Conservation (phyloP, 2,888 invertebrate species). For the Eilema griseolum region DNA sequence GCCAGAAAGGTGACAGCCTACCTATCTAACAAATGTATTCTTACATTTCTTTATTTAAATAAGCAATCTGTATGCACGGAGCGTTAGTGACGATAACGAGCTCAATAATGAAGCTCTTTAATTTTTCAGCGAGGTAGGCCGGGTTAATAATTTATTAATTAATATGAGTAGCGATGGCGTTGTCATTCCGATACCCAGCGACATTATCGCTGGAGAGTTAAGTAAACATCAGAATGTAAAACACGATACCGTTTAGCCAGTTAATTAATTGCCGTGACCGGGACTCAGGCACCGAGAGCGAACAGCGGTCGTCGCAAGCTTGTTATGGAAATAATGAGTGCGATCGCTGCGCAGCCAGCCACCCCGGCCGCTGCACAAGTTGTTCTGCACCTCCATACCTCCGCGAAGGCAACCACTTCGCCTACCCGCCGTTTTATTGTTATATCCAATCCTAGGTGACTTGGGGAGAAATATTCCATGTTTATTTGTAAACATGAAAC, state of each 20-base stretch:
- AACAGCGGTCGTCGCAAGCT: conserved; percentile 73
- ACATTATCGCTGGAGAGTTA: conserved; percentile 84
- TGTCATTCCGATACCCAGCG: conserved; percentile 76
- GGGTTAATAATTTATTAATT: conserved; percentile 82
- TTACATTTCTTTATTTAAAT: conserved; percentile 73
- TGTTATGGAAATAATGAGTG: conserved; percentile 84
- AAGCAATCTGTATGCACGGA: conserved; percentile 80
- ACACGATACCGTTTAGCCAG: conserved; percentile 85
- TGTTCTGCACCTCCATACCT: conserved; percentile 48
- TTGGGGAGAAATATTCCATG: conserved; percentile 41
- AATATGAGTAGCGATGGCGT: conserved; percentile 74
- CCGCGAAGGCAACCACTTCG: conserved; percentile 32
- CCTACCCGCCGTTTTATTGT: conserved; percentile 69
- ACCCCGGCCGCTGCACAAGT: conserved; percentile 70
- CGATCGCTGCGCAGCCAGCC: conserved; percentile 60
- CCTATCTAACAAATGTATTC: conserved; percentile 57
- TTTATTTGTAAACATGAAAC: conserved; percentile 19
- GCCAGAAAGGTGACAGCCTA: conserved; percentile 38
- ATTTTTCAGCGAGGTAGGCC: conserved; percentile 80
- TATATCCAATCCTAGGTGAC: conserved; percentile 64
- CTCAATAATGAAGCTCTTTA: conserved; percentile 80
- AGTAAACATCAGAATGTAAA: conserved; percentile 85
- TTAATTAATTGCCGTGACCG: conserved; percentile 84
- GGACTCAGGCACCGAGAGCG: conserved; percentile 67
- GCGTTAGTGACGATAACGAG: conserved; percentile 72